Conservation (phyloP, 2,113 vertebrate species). For the Emydocephalus ijimae region DNA sequence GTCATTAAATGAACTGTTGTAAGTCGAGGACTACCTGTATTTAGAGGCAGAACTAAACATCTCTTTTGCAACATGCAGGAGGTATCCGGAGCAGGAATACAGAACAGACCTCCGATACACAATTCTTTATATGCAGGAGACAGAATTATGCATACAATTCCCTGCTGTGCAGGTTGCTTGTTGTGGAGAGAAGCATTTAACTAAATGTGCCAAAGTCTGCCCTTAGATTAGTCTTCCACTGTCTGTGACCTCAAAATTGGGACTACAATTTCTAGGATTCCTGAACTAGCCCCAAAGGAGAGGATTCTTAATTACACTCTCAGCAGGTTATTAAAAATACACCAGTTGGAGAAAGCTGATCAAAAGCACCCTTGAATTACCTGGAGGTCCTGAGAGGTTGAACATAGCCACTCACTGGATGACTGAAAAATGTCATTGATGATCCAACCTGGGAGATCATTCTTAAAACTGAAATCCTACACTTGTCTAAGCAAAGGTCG, state of each 20-base stretch:
- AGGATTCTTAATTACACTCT: background rate
- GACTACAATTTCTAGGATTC: background rate
- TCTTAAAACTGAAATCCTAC: background rate
- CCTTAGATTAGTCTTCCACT: background rate
- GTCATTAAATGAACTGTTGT: background rate
- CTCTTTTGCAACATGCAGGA: background rate
- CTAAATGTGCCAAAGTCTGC: background rate
- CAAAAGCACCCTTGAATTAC: background rate
- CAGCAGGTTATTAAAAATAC: background rate
- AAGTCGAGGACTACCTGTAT: background rate
- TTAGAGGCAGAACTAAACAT: background rate
- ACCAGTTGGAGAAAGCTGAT: background rate
- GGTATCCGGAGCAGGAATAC: background rate
- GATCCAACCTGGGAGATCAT: background rate
- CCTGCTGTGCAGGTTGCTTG: background rate
- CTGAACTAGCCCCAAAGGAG: background rate
- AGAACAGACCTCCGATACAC: background rate
- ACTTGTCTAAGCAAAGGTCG: background rate
- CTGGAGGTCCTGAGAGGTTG: background rate
- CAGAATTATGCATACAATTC: background rate
- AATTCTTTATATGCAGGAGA: background rate
- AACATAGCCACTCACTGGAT: background rate
- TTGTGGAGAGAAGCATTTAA: background rate
- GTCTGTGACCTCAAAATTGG: background rate
- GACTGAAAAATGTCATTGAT: background rate